phyloP scores from a whole-genome alignment of 1,140 invertebrate species.

The Portunus trituberculatus region DNA sequence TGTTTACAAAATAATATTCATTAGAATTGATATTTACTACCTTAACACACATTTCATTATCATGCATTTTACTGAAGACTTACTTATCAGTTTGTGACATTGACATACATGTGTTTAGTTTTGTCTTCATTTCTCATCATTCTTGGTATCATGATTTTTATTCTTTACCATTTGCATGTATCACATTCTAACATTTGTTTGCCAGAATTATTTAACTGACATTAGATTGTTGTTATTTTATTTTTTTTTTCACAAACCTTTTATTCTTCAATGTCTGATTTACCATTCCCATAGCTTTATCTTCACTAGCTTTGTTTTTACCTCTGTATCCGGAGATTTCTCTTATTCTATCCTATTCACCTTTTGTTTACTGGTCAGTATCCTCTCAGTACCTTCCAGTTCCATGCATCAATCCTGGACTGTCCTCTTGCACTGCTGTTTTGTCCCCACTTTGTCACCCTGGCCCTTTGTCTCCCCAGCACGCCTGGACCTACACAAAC shows the following conservation, averaged over 20 bases:
- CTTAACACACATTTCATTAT: neutral
- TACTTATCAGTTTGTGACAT: neutral
- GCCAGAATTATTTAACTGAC: too few relatives aligned
- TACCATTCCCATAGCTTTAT: neutral
- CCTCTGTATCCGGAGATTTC: neutral
- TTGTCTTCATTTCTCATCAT: neutral
- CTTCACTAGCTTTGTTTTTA: neutral
- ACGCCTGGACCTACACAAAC: constrained; percentile 99
- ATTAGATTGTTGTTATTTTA: neutral
- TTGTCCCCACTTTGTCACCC: constrained; percentile 63
- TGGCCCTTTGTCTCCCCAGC: constrained; percentile 82
- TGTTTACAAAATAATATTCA: neutral
- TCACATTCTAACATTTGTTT: too few relatives aligned
- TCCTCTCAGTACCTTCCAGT: neutral
- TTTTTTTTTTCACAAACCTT: neutral
- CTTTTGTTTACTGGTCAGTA: neutral
- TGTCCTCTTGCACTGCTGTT: constrained; percentile 3
- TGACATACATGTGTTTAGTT: neutral
- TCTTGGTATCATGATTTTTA: too few relatives aligned
- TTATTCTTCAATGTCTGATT: neutral
- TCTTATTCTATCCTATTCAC: neutral
- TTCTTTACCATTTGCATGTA: too few relatives aligned
- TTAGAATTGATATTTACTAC: neutral
- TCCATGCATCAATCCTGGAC: constrained; percentile 9
- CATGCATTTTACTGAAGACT: too few relatives aligned